A percentile compares a stretch with the other conserved stretches of the same genome.
Evolutionary conservation across 2,113 vertebrate genomes (phyloP).

Genomic region (Trinectes maculatus): DNA sequence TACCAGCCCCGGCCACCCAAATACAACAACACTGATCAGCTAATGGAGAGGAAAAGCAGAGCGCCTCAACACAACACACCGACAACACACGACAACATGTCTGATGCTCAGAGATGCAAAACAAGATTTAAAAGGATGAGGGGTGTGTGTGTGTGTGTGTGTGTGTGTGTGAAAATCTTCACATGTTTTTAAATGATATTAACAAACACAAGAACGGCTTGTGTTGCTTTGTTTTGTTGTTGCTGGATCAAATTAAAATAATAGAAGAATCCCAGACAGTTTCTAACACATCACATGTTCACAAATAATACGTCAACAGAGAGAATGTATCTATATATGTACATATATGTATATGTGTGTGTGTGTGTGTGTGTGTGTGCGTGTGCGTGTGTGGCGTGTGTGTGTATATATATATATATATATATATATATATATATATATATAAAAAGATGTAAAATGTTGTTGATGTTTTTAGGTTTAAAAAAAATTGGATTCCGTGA

Average conservation of each 20-base stretch:
- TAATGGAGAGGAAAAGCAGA: conserved; percentile 53
- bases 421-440: no score
- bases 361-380: no score
- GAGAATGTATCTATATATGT: no score
- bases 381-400: no score
- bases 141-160: background rate
- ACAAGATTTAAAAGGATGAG: conserved; percentile 29
- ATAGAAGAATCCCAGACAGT: no score
- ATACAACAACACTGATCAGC: conserved; percentile 64
- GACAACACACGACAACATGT: background rate
- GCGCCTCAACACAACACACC: background rate
- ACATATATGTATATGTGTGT: no score
- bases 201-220: conserved; percentile 41
- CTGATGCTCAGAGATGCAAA: background rate
- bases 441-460: background rate
- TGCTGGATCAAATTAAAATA: no score
- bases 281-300: no score
- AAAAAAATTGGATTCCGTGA: background rate
- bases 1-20: conserved; percentile 81
- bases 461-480: background rate
- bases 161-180: conserved; percentile 15
- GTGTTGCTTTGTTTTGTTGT: background rate
- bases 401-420: no score
- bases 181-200: conserved; percentile 26
- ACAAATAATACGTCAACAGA: background rate